phyloP scores from a whole-genome alignment of 2,797 vertebrate species.

The Sphenodon punctatus region DNA sequence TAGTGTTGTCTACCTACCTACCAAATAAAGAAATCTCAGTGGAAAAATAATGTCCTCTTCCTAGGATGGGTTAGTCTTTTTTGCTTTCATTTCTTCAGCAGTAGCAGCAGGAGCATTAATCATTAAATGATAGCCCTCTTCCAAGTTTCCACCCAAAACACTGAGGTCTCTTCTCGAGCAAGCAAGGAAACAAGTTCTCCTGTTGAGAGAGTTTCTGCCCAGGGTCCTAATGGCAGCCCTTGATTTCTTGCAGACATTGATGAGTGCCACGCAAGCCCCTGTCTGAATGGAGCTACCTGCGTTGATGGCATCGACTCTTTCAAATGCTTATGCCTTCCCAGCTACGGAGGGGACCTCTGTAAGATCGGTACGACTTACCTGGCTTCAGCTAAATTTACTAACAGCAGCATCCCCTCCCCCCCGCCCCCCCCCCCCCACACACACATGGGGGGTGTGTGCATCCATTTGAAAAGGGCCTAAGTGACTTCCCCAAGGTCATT shows the following conservation, averaged over 20 bases:
- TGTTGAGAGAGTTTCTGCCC: slow-evolving; percentile 63
- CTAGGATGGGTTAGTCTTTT: slow-evolving; percentile 25
- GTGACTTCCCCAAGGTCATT: too few species aligned
- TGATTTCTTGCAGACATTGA: slow-evolving; percentile 97
- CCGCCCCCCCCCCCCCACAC: too few species aligned
- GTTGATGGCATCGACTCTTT: slow-evolving; percentile 90
- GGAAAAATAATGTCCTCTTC: neutral
- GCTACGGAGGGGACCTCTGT: slow-evolving; percentile 96
- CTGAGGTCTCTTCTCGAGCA: slow-evolving; percentile 6
- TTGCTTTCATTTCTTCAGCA: slow-evolving; percentile 37
- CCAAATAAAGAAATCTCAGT: neutral
- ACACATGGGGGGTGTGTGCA: too few species aligned
- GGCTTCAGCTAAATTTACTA: slow-evolving; percentile 94
- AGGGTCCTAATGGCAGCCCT: slow-evolving; percentile 86
- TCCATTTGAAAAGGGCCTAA: too few species aligned
- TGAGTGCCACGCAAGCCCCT: slow-evolving; percentile 94
- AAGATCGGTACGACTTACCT: slow-evolving; percentile 91
- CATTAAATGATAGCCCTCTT: slow-evolving; percentile 26
- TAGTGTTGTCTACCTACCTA: neutral
- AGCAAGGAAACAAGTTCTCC: slow-evolving; percentile 51
- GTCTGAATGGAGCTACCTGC: slow-evolving; percentile 98
- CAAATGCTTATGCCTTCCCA: slow-evolving; percentile 99
- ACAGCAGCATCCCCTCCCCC: slow-evolving; percentile 62
- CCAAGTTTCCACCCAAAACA: slow-evolving; percentile 1
- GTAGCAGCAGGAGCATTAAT: slow-evolving; percentile 51